Base-by-base conservation (phyloP, 2,888 invertebrate genomes). In the Acanthococcus lagerstroemiae region DNA sequence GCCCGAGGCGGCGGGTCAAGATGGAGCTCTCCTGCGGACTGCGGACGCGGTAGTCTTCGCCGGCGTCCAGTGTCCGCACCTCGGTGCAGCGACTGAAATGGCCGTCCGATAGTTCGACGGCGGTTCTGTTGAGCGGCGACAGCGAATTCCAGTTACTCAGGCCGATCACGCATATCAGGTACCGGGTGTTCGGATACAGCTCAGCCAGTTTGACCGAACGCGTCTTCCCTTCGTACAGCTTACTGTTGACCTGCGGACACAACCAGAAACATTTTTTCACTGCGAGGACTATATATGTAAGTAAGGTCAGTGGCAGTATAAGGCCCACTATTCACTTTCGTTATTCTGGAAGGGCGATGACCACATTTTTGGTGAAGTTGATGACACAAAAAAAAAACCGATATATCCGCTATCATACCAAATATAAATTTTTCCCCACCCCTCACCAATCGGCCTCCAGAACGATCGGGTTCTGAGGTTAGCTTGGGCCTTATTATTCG, bases 111-210 rank as follows among this genome's bases (percentile, higher is more conserved):
- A 30, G 15, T 45, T 48, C 26, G 4, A 58, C 45, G n/a, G 45
- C 44, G 3, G 58, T 45, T 24, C 25, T 83, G 80, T 73, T 82
- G 78, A 70, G 83, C 77, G 68, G 80, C 69, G 76, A 76, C 71
- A 65, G 73, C 48, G 81, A 76, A 73, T 81, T 75, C 83, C 86
- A 86, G 78, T 86, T 88, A 67, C 90, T 90, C 68, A 89, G 78
- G n/a, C 90, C 92, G 72, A 90, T 80, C 63, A 94, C 90, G 77
- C 93, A 94, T 73, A 94, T 86, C 69, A 86, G 81, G 77, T 93
- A 94, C 70, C 86, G 83, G 2, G 88, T 87, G 73, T 87, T 89
- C 3, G 92, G 85, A 69, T 82, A 82, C 70, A 94, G 79, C 74
- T 86, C 85, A 66, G 83, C 83, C 60, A 93, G 80, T 76, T 85